phyloP scores from a whole-genome alignment of 2,113 vertebrate species.

The Oncorhynchus mykiss region DNA sequence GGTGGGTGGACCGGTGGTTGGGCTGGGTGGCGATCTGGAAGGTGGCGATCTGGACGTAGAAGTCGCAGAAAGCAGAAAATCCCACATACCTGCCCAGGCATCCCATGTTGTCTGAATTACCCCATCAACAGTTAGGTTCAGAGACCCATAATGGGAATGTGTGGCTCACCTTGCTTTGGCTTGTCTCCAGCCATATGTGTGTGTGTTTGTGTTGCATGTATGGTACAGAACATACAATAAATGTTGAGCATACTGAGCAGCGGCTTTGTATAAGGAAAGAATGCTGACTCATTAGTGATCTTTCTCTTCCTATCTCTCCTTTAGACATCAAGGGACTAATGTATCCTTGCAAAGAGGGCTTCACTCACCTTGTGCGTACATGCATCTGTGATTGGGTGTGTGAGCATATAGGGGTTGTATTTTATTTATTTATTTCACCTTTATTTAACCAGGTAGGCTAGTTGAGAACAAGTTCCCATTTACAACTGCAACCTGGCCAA shows the following conservation, averaged over 20 bases:
- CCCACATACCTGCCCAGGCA: conserved; percentile 67
- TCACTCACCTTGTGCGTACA: too few species aligned
- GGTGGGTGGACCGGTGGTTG: not conserved
- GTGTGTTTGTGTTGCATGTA: conserved; percentile 18
- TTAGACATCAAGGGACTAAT: not conserved
- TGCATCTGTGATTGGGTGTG: not conserved
- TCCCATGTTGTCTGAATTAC: conserved; percentile 65
- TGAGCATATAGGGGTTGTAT: not conserved
- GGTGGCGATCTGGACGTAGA: conserved; percentile 12
- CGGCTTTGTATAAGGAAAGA: too few species aligned
- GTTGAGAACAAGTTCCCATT: too few species aligned
- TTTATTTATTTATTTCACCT: too few species aligned
- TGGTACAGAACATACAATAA: too few species aligned
- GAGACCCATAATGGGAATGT: conserved; percentile 52
- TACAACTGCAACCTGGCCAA: too few species aligned
- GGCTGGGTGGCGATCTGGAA: not conserved
- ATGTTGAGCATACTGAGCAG: too few species aligned
- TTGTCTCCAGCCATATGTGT: conserved; percentile 44
- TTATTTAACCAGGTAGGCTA: too few species aligned
- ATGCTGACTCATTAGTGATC: too few species aligned
- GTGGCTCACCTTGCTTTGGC: conserved; percentile 58
- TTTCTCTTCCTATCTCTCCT: too few species aligned
- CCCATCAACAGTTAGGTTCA: conserved; percentile 48
- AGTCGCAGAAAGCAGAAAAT: conserved; percentile 55
- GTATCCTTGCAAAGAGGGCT: not conserved